Conservation (phyloP, 2,113 vertebrate species). For the Corythoichthys haematopterus region DNA sequence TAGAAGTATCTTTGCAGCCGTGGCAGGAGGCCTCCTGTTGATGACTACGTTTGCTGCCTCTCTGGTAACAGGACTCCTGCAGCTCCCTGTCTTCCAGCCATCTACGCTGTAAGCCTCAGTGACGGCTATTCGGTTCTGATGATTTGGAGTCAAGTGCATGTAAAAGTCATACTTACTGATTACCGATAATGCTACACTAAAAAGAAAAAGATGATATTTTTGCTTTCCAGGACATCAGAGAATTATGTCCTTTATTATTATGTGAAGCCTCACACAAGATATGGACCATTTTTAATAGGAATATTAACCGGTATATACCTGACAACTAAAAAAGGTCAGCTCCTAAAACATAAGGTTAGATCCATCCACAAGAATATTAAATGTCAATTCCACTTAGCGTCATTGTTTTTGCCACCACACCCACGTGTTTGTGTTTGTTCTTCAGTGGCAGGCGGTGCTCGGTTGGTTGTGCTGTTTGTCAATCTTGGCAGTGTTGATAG, state of each 20-base stretch:
- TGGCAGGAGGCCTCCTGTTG: constrained; percentile 65
- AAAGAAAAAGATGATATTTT: not conserved
- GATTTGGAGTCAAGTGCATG: not conserved
- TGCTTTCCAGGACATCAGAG: constrained; percentile 59
- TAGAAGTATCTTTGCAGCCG: constrained; percentile 52
- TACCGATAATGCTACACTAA: not conserved
- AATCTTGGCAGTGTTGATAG: constrained; percentile 64
- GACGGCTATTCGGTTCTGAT: not conserved
- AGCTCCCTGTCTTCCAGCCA: constrained; percentile 72
- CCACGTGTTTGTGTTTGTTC: not conserved
- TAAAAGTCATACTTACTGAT: not conserved
- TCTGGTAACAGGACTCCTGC: constrained; percentile 65
- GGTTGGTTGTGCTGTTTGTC: constrained; percentile 73
- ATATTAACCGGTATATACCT: constrained; percentile 73
- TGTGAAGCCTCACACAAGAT: constrained; percentile 78
- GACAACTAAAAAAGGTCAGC: constrained; percentile 53
- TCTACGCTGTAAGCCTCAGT: constrained; percentile 57
- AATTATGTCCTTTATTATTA: constrained; percentile 78
- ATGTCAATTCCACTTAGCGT: not conserved
- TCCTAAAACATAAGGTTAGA: constrained; percentile 73
- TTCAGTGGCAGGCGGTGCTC: constrained; percentile 69
- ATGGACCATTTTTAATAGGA: constrained; percentile 80
- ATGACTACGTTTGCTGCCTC: constrained; percentile 56
- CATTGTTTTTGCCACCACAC: not conserved
- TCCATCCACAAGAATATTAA: not conserved